Base-by-base conservation (phyloP, 2,888 invertebrate genomes). In the Acrobasis consociella region DNA sequence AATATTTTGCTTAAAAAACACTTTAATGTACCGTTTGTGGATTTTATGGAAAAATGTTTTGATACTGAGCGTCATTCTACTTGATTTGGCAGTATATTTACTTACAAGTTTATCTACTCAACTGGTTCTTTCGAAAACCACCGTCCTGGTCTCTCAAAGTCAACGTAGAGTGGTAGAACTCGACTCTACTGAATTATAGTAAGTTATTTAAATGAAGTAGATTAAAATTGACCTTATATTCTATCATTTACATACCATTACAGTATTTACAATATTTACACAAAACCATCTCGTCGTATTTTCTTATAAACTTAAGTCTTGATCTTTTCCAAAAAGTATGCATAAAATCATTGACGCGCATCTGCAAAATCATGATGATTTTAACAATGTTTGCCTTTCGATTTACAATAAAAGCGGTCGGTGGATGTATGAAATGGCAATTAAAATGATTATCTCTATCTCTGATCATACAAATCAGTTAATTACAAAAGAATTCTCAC, bases 401-500 rank as follows among this genome's bases (percentile, higher is more conserved):
- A 46, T 46, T 46, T 42, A 42, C 42, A 9, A 42, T 10, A 11
- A 42, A 42, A 42, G 42, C 46, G 13, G 5, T 51, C 51, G 16
- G 8, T 51, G 22, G 17, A 9, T 17, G 31, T 31, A 5, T 59
- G 16, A 49, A 15, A 46, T 46, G 13, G 49, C 49, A 49, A 59
- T 50, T 59, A 49, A 46, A 59, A 59, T 59, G 22, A 51, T 16
- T 16, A 51, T 51, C 16, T 22, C 10, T 37, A 59, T 31, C 37
- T 49, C n/a, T 46, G n/a, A 37, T 59, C 17, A 60, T 16, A 46
- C 42, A 46, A 56, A 56, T 2, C 49, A 59, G 38, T 59, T 50
- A 50, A 50, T 61, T 53, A 53, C 46, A 39, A 61, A 61, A 42
- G 46, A 49, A 52, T 66, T 69, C 66, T 66, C 67, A 69, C 67